A percentile compares a stretch with the other conserved stretches of the same genome.
These are phyloP conservation scores for Drosophila vallismaia DNA, from an alignment of 2,888 invertebrate species.

Conservation along the genomic window DNA sequence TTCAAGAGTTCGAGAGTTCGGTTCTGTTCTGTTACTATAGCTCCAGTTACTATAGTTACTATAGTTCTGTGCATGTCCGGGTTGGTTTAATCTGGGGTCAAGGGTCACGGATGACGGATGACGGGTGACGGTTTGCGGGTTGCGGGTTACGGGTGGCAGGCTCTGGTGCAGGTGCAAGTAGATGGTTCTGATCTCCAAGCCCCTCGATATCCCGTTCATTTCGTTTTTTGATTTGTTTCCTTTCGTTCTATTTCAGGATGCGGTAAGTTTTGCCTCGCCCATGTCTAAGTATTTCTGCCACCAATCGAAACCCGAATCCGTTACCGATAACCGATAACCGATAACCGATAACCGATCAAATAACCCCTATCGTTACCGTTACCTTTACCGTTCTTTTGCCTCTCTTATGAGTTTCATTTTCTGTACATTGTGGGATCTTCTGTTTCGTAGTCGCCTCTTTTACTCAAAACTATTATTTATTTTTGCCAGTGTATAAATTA, in stretches of 20 bases:
- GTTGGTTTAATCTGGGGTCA: neutral
- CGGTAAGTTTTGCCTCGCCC: conserved; percentile 81
- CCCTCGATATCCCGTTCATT: conserved; percentile 59
- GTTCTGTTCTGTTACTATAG: conserved; percentile 51
- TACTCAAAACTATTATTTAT: neutral
- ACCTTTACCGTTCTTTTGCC: conserved; percentile 7
- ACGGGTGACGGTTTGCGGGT: conserved; percentile 1
- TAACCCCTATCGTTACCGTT: neutral
- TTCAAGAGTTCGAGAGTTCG: conserved; percentile 40
- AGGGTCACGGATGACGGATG: neutral
- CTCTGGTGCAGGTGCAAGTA: conserved; percentile 4
- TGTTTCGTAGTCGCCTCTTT: conserved; percentile 23
- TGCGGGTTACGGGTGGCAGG: neutral
- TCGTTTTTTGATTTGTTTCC: conserved; percentile 78
- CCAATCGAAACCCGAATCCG: conserved; percentile 20
- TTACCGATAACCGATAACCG: conserved; percentile 9
- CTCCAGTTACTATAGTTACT: no score
- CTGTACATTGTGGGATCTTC: conserved; percentile 30
- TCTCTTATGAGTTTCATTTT: conserved; percentile 14
- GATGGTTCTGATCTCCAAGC: conserved; percentile 17
- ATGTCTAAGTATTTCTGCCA: conserved; percentile 35
- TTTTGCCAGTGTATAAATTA: neutral
- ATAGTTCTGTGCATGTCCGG: conserved; percentile 64
- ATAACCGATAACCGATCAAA: conserved; percentile 9
- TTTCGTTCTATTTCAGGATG: conserved; percentile 84